Percentiles rank a stretch among this genome's conserved stretches.
Evolutionary conservation across 2,797 vertebrate species (phyloP).

Genomic region (Otus scops): DNA sequence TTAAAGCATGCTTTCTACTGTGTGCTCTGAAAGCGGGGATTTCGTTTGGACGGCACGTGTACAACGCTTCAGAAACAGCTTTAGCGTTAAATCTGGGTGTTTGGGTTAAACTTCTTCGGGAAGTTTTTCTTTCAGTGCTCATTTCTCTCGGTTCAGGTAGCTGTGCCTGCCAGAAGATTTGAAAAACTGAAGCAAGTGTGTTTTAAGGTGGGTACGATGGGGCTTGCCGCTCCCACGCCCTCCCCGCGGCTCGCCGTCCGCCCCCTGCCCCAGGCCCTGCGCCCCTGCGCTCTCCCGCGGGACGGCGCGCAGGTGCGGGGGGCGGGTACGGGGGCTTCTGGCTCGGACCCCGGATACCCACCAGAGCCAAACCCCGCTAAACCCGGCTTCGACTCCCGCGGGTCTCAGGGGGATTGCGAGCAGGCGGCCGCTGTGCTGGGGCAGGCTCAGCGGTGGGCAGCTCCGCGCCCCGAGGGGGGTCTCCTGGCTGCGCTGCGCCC

Average conservation of each 20-base stretch:
- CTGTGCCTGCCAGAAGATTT: neutral
- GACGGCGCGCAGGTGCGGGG: neutral
- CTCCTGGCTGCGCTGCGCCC: neutral
- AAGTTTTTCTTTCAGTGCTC: neutral
- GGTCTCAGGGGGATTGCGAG: neutral
- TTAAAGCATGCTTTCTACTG: neutral
- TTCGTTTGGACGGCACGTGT: neutral
- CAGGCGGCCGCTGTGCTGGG: neutral
- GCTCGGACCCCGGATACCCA: neutral
- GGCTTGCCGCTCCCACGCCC: fast-evolving
- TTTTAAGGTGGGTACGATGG: neutral
- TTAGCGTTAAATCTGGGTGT: neutral
- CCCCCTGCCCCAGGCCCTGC: too few species aligned
- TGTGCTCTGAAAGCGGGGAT: neutral
- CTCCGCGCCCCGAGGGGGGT: neutral
- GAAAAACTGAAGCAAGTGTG: neutral
- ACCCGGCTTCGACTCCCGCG: neutral
- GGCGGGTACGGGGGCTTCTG: neutral
- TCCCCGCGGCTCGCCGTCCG: too few species aligned
- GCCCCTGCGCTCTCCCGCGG: neutral
- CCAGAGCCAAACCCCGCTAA: neutral
- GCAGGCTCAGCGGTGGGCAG: neutral
- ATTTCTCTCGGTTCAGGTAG: neutral
- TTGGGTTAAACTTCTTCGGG: neutral
- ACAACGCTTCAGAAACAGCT: neutral